These are phyloP conservation scores for Pardosa pseudoannulata DNA, from an alignment of 2,888 invertebrate species.

Conservation along the genomic window DNA sequence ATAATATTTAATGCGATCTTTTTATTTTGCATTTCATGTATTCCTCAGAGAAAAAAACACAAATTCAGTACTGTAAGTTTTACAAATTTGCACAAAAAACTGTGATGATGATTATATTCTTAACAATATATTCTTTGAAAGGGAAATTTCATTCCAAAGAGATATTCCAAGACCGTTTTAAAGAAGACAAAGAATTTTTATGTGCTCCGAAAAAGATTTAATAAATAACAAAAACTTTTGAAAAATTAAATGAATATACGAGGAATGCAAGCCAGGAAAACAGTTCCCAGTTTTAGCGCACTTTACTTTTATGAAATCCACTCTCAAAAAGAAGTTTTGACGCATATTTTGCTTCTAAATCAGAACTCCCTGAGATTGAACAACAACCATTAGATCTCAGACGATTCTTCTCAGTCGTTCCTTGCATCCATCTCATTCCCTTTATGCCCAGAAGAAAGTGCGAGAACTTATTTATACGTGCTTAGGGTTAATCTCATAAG, in stretches of 20 bases:
- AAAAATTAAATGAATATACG: neutral
- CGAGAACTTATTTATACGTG: constrained; percentile 52
- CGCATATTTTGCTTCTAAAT: constrained; percentile 26
- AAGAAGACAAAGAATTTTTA: too few species aligned
- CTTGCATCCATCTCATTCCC: neutral
- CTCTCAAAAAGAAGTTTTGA: neutral
- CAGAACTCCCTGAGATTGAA: constrained; percentile 41
- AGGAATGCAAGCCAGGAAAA: neutral
- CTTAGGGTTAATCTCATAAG: constrained; percentile 59
- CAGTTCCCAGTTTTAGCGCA: neutral
- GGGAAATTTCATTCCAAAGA: too few species aligned
- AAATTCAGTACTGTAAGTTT: too few species aligned
- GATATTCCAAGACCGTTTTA: too few species aligned
- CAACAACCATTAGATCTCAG: constrained; percentile 46
- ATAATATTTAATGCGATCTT: too few species aligned
- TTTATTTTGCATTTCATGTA: too few species aligned
- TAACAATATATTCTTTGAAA: too few species aligned
- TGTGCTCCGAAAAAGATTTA: neutral
- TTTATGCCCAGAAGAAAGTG: neutral
- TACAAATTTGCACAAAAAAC: too few species aligned
- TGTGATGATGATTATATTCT: too few species aligned
- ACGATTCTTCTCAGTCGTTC: constrained; percentile 7
- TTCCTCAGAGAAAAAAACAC: too few species aligned
- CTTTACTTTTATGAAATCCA: too few species aligned
- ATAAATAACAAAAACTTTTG: neutral